Evolutionary conservation across 2,113 vertebrate genomes (phyloP), one percentile per base, ranked within the genome.

Genomic region (Hylia prasina): DNA sequence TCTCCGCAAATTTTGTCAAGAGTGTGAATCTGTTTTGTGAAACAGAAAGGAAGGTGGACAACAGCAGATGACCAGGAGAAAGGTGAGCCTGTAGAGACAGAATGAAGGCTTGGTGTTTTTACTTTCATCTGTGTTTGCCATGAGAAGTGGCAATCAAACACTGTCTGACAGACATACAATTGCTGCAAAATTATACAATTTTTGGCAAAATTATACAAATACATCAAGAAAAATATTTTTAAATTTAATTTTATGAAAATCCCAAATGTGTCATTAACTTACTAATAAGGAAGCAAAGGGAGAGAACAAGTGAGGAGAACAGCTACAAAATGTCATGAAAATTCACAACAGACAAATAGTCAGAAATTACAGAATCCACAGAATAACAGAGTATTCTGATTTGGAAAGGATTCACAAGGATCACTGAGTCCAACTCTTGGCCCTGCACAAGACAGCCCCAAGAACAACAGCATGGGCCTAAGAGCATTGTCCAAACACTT

Each of bases 61-160:
- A 44, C 8, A 68, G 44, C 23, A 48, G 42, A 44, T 53, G 66
- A 68, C 23, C 17, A 60, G 48, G 48, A 82, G 56, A 78, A 72
- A 83, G 53, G 28, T 0, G 0, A 57, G 14, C 25, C 15, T 82
- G 44, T 37, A 57, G 53, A 69, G 27, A 44, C 15, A 42, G 35
- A 56, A 37, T 37, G 30, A 56, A 42, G 56, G 12, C 21, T 87
- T 92, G 37, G 50, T 73, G 24, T 5, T 72, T 89, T 87, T 68
- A 31, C 60, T 89, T 90, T 83, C 48, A 28, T 71, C 30, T 82
- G 15, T 77, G 15, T 83, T 84, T 93, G 60, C 61, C 37, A 27
- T 48, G 30, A 39, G 40, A 88, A 70, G 25, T 82, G 42, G 47
- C 47, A 81, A 80, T 71, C 60, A 87, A 63, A 63, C 18, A 42